These are phyloP conservation scores for Ornithoptera priamus DNA, from an alignment of 2,888 invertebrate species.

Conservation along the genomic window DNA sequence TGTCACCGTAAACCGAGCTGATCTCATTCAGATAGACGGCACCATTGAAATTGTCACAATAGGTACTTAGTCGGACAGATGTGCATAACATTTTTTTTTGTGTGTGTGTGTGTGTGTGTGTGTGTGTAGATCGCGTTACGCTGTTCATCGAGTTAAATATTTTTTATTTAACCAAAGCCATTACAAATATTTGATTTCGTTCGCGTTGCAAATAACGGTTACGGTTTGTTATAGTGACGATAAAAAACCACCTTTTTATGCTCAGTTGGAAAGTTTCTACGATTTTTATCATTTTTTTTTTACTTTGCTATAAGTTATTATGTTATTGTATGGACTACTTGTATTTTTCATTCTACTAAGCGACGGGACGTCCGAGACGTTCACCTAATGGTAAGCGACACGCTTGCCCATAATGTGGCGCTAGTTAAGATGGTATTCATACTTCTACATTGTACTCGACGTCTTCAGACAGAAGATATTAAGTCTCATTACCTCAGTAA, in stretches of 20 bases:
- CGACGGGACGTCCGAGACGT: too few species aligned
- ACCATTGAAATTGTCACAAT: slow-evolving; percentile 43
- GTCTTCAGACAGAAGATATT: too few species aligned
- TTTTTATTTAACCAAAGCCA: slow-evolving; percentile 23
- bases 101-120: slow-evolving; percentile 32
- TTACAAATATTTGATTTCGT: slow-evolving; percentile 25
- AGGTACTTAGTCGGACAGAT: slow-evolving; percentile 42
- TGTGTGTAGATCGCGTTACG: slow-evolving; percentile 32
- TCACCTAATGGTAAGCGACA: too few species aligned
- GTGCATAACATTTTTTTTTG: slow-evolving; percentile 10
- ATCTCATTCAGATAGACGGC: slow-evolving; percentile 21
- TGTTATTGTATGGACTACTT: too few species aligned
- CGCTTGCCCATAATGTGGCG: too few species aligned
- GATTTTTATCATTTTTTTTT: background rate
- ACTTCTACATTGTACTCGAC: too few species aligned
- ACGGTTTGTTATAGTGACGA: slow-evolving; percentile 1
- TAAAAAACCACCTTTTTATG: background rate
- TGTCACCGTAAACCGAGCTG: slow-evolving; percentile 21
- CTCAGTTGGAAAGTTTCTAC: background rate
- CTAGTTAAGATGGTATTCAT: too few species aligned
- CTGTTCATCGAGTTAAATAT: slow-evolving; percentile 24
- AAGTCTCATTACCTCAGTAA: too few species aligned
- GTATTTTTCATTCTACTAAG: too few species aligned
- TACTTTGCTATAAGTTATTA: background rate
- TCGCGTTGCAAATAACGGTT: slow-evolving; percentile 2